Conservation (phyloP, 2,797 vertebrate species). For the Rallus crepitans region DNA sequence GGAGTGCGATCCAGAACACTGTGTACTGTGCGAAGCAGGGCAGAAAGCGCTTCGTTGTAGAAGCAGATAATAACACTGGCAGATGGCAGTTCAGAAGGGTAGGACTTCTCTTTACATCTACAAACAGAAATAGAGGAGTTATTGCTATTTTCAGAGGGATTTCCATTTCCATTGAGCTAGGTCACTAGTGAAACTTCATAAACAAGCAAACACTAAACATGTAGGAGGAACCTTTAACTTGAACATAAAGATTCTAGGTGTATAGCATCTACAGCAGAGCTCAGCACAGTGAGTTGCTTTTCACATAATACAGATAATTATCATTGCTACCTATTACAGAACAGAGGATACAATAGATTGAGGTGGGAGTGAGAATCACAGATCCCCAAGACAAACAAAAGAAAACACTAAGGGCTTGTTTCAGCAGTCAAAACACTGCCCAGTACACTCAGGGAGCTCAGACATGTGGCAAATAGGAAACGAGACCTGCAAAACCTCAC, state of each 20-base stretch:
- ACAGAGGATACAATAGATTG: neutral
- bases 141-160: neutral
- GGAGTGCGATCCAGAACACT: constrained; percentile 93
- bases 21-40: constrained; percentile 92
- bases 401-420: neutral
- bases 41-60: constrained; percentile 95
- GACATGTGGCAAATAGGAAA: neutral
- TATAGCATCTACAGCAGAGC: neutral
- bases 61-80: constrained; percentile 95
- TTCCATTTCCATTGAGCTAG: neutral
- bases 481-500: neutral
- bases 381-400: neutral
- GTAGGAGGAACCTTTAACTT: neutral
- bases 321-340: neutral
- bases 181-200: neutral
- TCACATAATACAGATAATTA: neutral
- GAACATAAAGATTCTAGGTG: neutral
- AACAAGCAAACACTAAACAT: neutral
- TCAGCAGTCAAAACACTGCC: neutral
- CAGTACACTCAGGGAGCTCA: neutral
- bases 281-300: neutral
- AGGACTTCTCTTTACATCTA: constrained; percentile 87
- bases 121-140: neutral
- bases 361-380: neutral
- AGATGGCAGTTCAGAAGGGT: constrained; percentile 83